Conservation (phyloP, 2,797 vertebrate species). For the Malurus splendens region DNA sequence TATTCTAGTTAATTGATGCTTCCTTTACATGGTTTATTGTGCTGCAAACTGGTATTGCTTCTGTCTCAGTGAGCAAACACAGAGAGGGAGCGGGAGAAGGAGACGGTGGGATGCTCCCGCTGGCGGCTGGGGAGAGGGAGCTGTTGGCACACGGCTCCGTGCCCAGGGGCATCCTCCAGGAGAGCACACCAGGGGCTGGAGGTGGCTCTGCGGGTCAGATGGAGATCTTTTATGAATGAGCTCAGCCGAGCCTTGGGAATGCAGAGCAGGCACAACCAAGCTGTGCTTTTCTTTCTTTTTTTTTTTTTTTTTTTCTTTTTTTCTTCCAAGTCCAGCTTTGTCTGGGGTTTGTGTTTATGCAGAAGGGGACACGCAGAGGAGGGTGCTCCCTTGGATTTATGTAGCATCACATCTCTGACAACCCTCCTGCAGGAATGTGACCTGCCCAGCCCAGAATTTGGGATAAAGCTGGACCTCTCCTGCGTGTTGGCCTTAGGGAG, state of each 20-base stretch:
- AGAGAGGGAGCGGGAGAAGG: conserved; percentile 80
- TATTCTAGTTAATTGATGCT: conserved; percentile 87
- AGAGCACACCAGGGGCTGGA: neutral
- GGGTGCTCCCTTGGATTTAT: fast-evolving
- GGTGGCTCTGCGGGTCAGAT: neutral
- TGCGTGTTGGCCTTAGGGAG: neutral
- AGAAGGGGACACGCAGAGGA: neutral
- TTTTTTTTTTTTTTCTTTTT: neutral
- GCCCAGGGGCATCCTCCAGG: conserved; percentile 20
- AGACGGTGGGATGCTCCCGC: conserved; percentile 77
- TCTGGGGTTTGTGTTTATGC: neutral
- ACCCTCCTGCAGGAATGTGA: neutral
- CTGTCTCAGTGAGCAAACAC: conserved; percentile 91
- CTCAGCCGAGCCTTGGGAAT: neutral
- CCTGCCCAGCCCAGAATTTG: neutral
- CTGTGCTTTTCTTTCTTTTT: neutral
- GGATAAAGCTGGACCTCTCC: neutral
- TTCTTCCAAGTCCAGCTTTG: neutral
- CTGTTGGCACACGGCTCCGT: neutral
- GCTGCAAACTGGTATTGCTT: conserved; percentile 88
- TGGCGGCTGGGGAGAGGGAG: conserved; percentile 69
- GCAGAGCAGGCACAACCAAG: neutral
- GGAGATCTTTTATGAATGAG: conserved; percentile 38
- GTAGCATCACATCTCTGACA: neutral
- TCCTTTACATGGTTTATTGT: conserved; percentile 91